These are phyloP conservation scores for Mungos mungo DNA, from an alignment of 2,113 vertebrate species.

Conservation along the genomic window DNA sequence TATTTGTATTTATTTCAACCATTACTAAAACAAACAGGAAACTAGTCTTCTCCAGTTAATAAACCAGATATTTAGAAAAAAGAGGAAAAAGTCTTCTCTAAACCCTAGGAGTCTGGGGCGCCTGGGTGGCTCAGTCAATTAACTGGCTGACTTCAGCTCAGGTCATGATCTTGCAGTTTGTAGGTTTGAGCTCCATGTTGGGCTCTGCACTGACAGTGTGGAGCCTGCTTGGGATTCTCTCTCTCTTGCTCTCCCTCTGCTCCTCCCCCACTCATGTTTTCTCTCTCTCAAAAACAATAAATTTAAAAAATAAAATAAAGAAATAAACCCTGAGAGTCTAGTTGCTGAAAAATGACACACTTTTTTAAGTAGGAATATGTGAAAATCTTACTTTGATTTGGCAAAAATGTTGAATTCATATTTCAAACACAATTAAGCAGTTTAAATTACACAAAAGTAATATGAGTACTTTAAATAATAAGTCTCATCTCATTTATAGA, in stretches of 20 bases:
- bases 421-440: not conserved
- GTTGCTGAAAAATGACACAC: not conserved
- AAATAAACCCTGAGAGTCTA: not conserved
- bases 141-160: no score
- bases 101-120: not conserved
- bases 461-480: not conserved
- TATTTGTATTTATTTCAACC: not conserved
- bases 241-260: no score
- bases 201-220: no score
- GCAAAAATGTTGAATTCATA: not conserved
- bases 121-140: no score
- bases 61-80: not conserved
- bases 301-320: no score
- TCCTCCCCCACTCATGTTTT: no score
- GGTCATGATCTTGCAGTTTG: no score
- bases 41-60: not conserved
- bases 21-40: not conserved
- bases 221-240: no score
- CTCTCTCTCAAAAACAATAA: no score
- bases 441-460: not conserved
- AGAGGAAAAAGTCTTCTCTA: not conserved
- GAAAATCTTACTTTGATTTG: not conserved
- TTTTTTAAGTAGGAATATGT: not conserved
- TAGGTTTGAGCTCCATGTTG: no score
- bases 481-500: not conserved